Base-by-base conservation (phyloP, 2,113 vertebrate species). In the Ptilonorhynchus violaceus region DNA sequence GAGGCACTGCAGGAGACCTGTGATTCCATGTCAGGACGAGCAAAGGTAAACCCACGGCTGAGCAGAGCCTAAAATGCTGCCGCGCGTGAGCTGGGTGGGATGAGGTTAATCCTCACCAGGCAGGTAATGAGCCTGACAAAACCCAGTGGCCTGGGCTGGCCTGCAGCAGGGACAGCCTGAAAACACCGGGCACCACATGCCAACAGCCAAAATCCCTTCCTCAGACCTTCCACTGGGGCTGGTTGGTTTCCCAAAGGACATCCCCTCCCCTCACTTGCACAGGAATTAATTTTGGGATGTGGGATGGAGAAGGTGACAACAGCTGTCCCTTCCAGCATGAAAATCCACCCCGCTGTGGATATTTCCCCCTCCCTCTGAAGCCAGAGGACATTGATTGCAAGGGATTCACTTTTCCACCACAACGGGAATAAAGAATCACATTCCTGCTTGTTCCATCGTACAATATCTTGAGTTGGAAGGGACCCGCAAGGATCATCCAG, bases 171-270 rank as follows among this genome's bases (percentile, higher is more conserved):
- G 37, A 31, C 37, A 62, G 53, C n/a, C 46, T 86, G 70, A 50
- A 73, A 68, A 63, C 20, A 30, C 3, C 0, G 0, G 7, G 5
- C 21, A 64, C 28, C 14, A 4, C 1, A 0, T 9, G 21, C 15
- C 31, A 52, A 27, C 28, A 41, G 75, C n/a, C 13, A 4, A 86
- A 88, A 76, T 55, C 35, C 8, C 39, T 25, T 75, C 62, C 58
- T 50, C 22, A 44, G 52, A 53, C 41, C 41, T 42, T 42, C 11
- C 42, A 66, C 28, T 41, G 15, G 11, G 21, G 56, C 20, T 63
- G 47, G 10, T 9, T 69, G 37, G 17, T 53, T 81, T 91, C 42
- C 60, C 37, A 27, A 87, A 66, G 49, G 28, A 72, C 2, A 0
- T 39, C 22, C 28, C 27, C 50, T 39, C 22, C 28, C 27, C 50